Evolutionary conservation across 2,113 vertebrate species (phyloP).

Genomic region (Lutjanus erythropterus): DNA sequence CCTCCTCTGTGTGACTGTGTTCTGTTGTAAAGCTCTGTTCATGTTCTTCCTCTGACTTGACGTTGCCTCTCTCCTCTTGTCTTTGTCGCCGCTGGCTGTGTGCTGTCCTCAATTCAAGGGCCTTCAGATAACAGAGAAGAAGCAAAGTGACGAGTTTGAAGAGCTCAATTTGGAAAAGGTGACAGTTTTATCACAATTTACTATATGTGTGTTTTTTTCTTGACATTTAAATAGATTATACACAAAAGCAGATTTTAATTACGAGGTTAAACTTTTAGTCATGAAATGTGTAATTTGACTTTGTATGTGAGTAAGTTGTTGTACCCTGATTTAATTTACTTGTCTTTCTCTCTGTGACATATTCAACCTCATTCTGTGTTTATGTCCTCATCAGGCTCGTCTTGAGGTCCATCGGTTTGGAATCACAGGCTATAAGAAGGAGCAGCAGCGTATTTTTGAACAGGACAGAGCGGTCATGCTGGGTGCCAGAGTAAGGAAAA

Average conservation of each 20-base stretch:
- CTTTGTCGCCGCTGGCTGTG: slow-evolving; percentile 9
- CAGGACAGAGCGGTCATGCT: slow-evolving; percentile 94
- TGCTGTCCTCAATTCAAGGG: slow-evolving; percentile 43
- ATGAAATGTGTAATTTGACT: not conserved
- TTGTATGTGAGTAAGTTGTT: too few species aligned
- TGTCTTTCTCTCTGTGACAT: too few species aligned
- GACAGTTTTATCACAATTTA: slow-evolving; percentile 28
- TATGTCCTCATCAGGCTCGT: slow-evolving; percentile 85
- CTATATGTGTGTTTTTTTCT: too few species aligned
- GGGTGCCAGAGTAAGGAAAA: slow-evolving; percentile 89
- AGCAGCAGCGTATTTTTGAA: slow-evolving; percentile 91
- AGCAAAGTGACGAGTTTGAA: slow-evolving; percentile 66
- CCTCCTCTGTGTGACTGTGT: not conserved
- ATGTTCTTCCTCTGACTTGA: not conserved
- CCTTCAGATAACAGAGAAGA: slow-evolving; percentile 72
- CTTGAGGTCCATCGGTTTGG: slow-evolving; percentile 97
- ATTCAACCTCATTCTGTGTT: not conserved
- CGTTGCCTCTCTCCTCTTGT: not conserved
- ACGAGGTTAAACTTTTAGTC: not conserved
- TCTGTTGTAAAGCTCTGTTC: slow-evolving; percentile 6
- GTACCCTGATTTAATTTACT: too few species aligned
- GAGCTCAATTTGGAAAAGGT: slow-evolving; percentile 93
- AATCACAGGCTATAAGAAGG: slow-evolving; percentile 94
- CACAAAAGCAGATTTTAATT: not conserved
- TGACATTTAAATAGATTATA: not conserved